Base-by-base conservation (phyloP, 2,797 vertebrate genomes). In the Paratrypauchen microcephalus region DNA sequence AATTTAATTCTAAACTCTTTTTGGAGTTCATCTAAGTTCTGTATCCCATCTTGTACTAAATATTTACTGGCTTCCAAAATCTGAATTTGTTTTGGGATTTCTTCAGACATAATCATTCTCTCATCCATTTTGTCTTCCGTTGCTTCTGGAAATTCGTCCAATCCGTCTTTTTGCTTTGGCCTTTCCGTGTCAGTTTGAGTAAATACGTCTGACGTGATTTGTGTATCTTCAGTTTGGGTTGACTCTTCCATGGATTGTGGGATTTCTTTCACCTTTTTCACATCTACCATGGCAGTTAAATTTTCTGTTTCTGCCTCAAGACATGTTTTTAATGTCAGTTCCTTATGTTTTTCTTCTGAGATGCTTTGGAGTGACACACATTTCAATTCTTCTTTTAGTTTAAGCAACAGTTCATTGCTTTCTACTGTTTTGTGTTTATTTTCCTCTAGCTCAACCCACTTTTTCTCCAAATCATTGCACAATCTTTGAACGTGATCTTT, bases 151-250 rank as follows among this genome's bases (percentile, higher is more conserved):
- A n/a, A 39, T 39, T 21, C 8, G 3, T 60, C 30, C 28, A 11
- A n/a, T 2, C 30, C 58, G 36, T 21, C 18, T 11, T 36, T 8
- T 60, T 21, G 19, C 39, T 64, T 45, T 41, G 11, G 61, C 7
- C 6, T 21, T 41, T 63, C 62, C 11, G 3, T 28, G 62, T 48
- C 62, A 48, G 59, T 60, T 36, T 60, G 58, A 36, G 28, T 60
- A 21, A 21, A 61, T 5, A 41, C 59, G 5, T 61, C 36, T 39
- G 59, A 39, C 59, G 23, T 32, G 6, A 60, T n/a, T 32, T 36
- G 21, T 36, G 16, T 32, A 5, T 19, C 59, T 59, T 19, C 57
- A 39, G 59, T 61, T 39, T 36, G 30, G 21, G 32, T 41, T 11
- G 6, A 19, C 12, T 21, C 32, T 13, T 61, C 59, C 16, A 21